phyloP scores from a whole-genome alignment of 2,888 invertebrate species.

The Cheilosia vulpina region DNA sequence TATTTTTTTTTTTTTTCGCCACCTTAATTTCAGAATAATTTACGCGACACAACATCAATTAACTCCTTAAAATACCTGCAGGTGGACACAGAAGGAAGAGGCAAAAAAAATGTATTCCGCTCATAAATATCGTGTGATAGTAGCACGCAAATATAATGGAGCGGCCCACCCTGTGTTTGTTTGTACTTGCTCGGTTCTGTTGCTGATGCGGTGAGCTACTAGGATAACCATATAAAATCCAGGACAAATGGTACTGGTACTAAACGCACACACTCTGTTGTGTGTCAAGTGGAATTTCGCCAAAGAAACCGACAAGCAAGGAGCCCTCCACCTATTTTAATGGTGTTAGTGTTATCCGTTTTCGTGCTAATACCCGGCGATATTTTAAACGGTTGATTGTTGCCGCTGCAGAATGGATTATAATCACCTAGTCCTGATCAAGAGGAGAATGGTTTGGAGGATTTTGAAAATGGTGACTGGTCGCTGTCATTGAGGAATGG shows the following conservation, averaged over 20 bases:
- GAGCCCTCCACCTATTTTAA: conserved; percentile 33
- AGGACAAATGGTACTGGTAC: conserved; percentile 57
- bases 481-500: background rate
- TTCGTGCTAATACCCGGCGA: conserved; percentile 59
- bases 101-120: conserved; percentile 44
- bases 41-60: conserved; percentile 83
- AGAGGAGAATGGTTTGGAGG: background rate
- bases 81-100: conserved; percentile 77
- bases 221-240: conserved; percentile 73
- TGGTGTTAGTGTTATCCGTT: conserved; percentile 48
- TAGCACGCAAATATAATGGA: conserved; percentile 72
- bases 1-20: conserved; percentile 73
- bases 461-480: no score
- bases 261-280: conserved; percentile 41
- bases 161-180: conserved; percentile 10
- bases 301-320: conserved; percentile 16
- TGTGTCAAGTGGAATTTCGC: conserved; percentile 70
- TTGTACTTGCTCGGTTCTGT: conserved; percentile 31
- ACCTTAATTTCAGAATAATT: conserved; percentile 83
- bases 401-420: conserved; percentile 45
- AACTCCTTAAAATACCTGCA: conserved; percentile 82
- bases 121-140: conserved; percentile 69
- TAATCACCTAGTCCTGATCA: conserved; percentile 23
- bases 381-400: conserved; percentile 60
- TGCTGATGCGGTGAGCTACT: conserved; percentile 70